Base-by-base conservation (phyloP, 2,797 vertebrate species). In the Crocidura indochinensis region DNA sequence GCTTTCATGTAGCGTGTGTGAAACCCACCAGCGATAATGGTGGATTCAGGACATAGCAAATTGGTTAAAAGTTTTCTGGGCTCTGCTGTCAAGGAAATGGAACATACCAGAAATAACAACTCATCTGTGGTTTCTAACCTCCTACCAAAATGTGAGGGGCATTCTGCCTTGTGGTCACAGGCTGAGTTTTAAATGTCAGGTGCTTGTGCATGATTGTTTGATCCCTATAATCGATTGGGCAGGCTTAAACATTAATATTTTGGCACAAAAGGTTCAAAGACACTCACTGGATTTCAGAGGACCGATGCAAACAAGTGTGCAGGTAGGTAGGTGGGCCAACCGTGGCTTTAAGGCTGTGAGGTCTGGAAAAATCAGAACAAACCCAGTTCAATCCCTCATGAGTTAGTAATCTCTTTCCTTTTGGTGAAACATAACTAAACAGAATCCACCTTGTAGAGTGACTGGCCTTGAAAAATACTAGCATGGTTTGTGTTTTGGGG, bases 111-210 rank as follows among this genome's bases (percentile, higher is more conserved):
- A 10, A 56, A 8, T 27, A 19, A 71, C 7, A 20, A 3, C 49
- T 3, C 22, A 12, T 6, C 38, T 53, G 79, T 64, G 84, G 79
- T 56, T 74, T 90, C 64, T 51, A 47, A 53, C 12, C 64, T 84
- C 60, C 83, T 67, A 10, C 29, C 46, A 22, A 27, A 11, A 19
- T 4, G 12, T 8, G n/a, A 24, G 79, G 62, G 24, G 2, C 2
- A 0, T 53, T 84, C 77, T 17, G 2, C 1, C 5, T n/a, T 19
- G 47, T 0, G 62, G 68, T 60, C 73, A 76, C 60, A 12, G 44
- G 82, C 26, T 26, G 38, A 38, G 26, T 10, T 46, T 14, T 83
- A 73, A 88, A 56, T 29, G 79, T 56, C 85, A 91, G 47, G 11
- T 12, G 15, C 69, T 31, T 12, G 14, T 0, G 9, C 6, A 15